These are phyloP conservation scores for Natator depressus DNA, from an alignment of 2,113 vertebrate genomes.

Conservation along the genomic window DNA sequence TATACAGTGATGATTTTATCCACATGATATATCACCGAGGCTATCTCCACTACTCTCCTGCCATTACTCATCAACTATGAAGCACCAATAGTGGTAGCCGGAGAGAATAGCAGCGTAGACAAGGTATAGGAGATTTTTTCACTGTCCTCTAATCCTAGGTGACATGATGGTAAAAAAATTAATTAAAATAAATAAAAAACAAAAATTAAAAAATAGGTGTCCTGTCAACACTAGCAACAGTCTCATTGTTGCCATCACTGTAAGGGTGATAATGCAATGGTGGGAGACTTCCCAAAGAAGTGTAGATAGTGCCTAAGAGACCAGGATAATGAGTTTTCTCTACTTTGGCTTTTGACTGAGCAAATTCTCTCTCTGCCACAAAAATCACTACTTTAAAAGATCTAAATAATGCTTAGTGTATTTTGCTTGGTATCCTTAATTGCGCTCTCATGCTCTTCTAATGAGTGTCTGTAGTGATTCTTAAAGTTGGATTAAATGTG, in stretches of 20 bases:
- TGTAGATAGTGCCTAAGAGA: not conserved
- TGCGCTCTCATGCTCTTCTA: not conserved
- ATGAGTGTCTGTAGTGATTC: constrained; percentile 7
- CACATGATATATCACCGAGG: too few species aligned
- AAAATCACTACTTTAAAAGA: constrained; percentile 12
- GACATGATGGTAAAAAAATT: too few species aligned
- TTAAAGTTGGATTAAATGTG: constrained; percentile 28
- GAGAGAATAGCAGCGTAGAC: too few species aligned
- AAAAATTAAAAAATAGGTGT: too few species aligned
- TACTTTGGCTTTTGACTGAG: not conserved
- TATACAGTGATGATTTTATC: not conserved
- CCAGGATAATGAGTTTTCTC: not conserved
- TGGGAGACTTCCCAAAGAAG: not conserved
- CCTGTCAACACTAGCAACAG: too few species aligned
- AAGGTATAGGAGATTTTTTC: too few species aligned
- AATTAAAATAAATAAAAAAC: too few species aligned
- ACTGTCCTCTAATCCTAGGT: too few species aligned
- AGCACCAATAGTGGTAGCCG: too few species aligned
- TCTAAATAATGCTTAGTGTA: not conserved
- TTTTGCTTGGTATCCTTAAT: constrained; percentile 9
- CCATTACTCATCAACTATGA: too few species aligned
- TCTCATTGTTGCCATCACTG: too few species aligned
- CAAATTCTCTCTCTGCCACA: not conserved
- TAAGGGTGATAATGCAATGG: not conserved
- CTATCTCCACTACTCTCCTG: too few species aligned